These are phyloP conservation scores for Synanthedon formicaeformis DNA, from an alignment of 2,888 invertebrate genomes.

Conservation along the genomic window DNA sequence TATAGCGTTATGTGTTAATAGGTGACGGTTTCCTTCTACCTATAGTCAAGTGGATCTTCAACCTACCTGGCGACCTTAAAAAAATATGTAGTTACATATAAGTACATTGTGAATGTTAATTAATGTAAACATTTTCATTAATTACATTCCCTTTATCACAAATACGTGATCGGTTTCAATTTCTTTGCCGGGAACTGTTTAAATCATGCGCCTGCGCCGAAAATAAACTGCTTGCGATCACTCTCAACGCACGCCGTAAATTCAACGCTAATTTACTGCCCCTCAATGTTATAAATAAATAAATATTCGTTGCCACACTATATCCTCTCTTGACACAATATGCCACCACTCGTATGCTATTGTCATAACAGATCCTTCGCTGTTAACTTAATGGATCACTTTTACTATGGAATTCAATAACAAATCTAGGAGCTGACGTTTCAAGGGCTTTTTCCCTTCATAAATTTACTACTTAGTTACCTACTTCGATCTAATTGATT, in stretches of 20 bases:
- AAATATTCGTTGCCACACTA: slow-evolving; percentile 53
- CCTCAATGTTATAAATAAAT: slow-evolving; percentile 66
- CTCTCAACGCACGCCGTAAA: slow-evolving; percentile 56
- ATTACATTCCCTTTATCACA: slow-evolving; percentile 26
- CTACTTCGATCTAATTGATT: no score
- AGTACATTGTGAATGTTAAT: no score
- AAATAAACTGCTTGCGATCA: slow-evolving; percentile 61
- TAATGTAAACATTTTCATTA: no score
- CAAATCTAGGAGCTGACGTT: no score
- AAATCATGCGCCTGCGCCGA: slow-evolving; percentile 48
- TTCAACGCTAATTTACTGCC: slow-evolving; percentile 69
- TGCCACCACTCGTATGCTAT: slow-evolving; percentile 49
- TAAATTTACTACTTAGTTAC: no score
- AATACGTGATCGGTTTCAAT: slow-evolving; percentile 39
- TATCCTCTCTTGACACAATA: slow-evolving; percentile 53
- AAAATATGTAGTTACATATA: no score
- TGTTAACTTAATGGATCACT: slow-evolving; percentile 38
- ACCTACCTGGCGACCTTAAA: no score
- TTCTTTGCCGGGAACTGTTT: slow-evolving; percentile 46
- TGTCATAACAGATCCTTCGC: slow-evolving; percentile 63
- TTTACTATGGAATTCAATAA: background rate
- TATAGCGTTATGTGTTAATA: no score
- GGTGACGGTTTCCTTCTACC: no score
- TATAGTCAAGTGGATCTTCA: no score
- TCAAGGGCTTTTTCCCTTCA: no score